Base-by-base conservation (phyloP, 2,888 invertebrate species). In the Dryomyza anilis region DNA sequence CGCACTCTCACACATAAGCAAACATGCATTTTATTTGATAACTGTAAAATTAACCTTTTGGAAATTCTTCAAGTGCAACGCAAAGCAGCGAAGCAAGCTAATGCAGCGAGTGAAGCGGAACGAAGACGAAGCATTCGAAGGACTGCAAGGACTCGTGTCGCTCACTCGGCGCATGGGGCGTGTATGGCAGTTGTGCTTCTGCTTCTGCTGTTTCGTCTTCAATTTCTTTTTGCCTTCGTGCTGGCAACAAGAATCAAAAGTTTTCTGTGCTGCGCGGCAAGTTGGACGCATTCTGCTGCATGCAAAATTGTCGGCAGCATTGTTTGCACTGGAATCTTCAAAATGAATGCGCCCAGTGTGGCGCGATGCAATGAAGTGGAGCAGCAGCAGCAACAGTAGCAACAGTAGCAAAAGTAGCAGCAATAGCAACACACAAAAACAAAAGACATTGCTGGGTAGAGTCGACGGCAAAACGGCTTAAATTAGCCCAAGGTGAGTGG, bases 1-100 rank as follows among this genome's bases (percentile, higher is more conserved):
- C 14, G 29, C 27, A n/a, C 27, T n/a, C n/a, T 10, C 23, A 27
- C 25, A 21, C 57, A 3, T n/a, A 57, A n/a, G 27, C 27, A 21
- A 39, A 55, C 36, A 36, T 36, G 36, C 33, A 23, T 36, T 23
- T 55, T 55, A 75, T 73, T 73, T 73, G 69, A 71, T 70, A 70
- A 69, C 73, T 71, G 72, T 45, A 72, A 73, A 72, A 76, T 78
- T 70, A 76, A 73, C 72, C 76, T 68, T 75, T 70, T 71, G 64
- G 58, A 71, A 71, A 70, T 69, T 52, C 65, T 57, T 65, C 67
- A 68, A 71, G 68, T 72, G 70, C 70, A 67, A 69, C 68, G 57
- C 50, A 46, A 50, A 58, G 39, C 50, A 65, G 58, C 55, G 64
- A 74, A 70, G 65, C 64, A 63, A 65, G 63, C 61, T 19, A 59